phyloP scores from a whole-genome alignment of 2,797 vertebrate species.

The Lophotriccus pileatus region DNA sequence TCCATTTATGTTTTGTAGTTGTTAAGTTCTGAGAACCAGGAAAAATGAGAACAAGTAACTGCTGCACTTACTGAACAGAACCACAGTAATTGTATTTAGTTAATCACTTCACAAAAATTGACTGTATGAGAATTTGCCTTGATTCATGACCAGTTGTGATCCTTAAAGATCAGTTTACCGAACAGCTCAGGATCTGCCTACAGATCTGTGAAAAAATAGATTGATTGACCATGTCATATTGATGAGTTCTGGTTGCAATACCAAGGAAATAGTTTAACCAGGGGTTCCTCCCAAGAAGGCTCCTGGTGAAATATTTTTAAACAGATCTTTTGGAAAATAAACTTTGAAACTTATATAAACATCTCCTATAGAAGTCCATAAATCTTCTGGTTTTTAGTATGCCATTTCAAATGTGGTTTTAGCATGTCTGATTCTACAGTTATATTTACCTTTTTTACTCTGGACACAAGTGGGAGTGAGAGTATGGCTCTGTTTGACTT shows the following conservation, averaged over 20 bases:
- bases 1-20: not conserved
- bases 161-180: not conserved
- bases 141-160: not conserved
- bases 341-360: not conserved
- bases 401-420: not conserved
- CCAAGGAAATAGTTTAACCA: not conserved
- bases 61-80: not conserved
- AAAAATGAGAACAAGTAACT: not conserved
- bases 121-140: not conserved
- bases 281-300: not conserved
- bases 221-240: not conserved
- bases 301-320: not conserved
- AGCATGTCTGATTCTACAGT: not conserved
- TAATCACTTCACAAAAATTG: not conserved
- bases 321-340: not conserved
- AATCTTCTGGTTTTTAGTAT: not conserved
- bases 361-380: not conserved
- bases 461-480: not conserved
- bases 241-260: not conserved
- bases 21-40: not conserved
- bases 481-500: not conserved
- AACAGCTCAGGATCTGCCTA: not conserved
- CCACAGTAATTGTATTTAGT: not conserved
- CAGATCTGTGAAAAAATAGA: not conserved
- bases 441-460: not conserved